Percentiles rank a stretch among this genome's conserved stretches.
These are phyloP conservation scores for Anguilla anguilla DNA, from an alignment of 2,797 vertebrate species.

Conservation along the genomic window DNA sequence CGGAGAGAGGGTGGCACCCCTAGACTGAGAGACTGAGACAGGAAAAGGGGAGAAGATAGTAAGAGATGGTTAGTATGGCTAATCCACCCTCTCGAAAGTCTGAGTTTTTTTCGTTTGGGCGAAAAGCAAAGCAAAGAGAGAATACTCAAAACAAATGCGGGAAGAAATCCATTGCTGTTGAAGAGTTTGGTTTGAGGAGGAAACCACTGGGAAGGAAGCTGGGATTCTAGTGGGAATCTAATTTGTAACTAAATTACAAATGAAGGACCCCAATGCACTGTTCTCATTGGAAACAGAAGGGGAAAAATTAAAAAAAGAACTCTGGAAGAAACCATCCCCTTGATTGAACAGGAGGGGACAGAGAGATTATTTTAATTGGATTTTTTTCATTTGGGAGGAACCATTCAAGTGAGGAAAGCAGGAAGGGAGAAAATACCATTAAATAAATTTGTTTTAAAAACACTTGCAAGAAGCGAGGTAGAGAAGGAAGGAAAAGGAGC, in stretches of 20 bases:
- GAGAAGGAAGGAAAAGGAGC: slow-evolving; percentile 66
- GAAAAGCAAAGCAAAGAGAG: slow-evolving; percentile 25
- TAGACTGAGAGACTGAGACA: slow-evolving; percentile 75
- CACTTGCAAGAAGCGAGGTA: slow-evolving; percentile 59
- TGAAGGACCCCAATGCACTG: slow-evolving; percentile 69
- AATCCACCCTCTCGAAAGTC: background rate
- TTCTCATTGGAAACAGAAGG: slow-evolving; percentile 67
- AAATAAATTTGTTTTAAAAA: slow-evolving; percentile 69
- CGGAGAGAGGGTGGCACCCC: slow-evolving; percentile 78
- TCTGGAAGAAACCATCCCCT: slow-evolving; percentile 27
- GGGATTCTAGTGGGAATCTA: slow-evolving; percentile 36
- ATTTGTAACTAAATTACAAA: slow-evolving; percentile 45
- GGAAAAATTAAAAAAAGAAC: slow-evolving; percentile 60
- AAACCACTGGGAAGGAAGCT: slow-evolving; percentile 59
- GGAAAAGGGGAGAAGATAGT: slow-evolving; percentile 29
- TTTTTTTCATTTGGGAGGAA: slow-evolving; percentile 61
- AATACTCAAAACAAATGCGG: slow-evolving; percentile 34
- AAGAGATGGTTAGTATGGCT: slow-evolving; percentile 29
- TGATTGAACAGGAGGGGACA: slow-evolving; percentile 15
- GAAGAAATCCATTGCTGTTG: slow-evolving; percentile 64
- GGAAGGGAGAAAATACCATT: slow-evolving; percentile 56
- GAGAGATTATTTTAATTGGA: slow-evolving; percentile 7
- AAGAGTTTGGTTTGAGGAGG: slow-evolving; percentile 62
- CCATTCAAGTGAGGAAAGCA: slow-evolving; percentile 66
- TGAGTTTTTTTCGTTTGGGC: slow-evolving; percentile 9